These are phyloP conservation scores for Sebastes goodei DNA, from an alignment of 2,797 vertebrate genomes.

Conservation along the genomic window DNA sequence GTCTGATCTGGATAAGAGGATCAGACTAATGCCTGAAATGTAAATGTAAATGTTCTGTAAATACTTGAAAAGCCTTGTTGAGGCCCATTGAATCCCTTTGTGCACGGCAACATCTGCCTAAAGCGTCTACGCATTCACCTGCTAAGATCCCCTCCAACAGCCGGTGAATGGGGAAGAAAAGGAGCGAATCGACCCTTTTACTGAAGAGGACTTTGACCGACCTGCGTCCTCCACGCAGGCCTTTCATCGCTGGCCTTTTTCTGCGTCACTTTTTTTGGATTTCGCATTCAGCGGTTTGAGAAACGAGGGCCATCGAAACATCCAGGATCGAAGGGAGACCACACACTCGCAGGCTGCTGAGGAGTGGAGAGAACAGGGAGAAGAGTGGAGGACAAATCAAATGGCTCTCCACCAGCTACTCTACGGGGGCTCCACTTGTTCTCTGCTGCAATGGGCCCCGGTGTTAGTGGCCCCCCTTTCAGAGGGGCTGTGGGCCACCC, in stretches of 20 bases:
- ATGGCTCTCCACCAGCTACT: conserved; percentile 78
- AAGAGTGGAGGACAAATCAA: conserved; percentile 63
- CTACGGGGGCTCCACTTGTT: conserved; percentile 71
- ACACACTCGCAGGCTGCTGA: conserved; percentile 66
- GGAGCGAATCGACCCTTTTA: not conserved
- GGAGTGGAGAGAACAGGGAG: conserved; percentile 24
- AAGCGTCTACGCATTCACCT: conserved; percentile 51
- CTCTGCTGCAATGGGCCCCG: not conserved
- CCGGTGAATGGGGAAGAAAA: conserved; percentile 28
- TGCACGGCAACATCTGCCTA: conserved; percentile 56
- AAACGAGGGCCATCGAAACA: conserved; percentile 57
- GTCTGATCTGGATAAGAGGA: conserved; percentile 68
- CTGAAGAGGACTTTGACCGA: conserved; percentile 32
- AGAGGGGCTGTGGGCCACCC: conserved; percentile 63
- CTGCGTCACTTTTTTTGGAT: conserved; percentile 21
- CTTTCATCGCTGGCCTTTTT: conserved; percentile 60
- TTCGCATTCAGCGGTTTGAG: conserved; percentile 47
- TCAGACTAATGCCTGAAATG: conserved; percentile 62
- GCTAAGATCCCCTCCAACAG: conserved; percentile 20
- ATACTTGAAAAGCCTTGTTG: conserved; percentile 51
- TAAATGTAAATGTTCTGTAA: conserved; percentile 71
- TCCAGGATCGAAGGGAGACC: conserved; percentile 60
- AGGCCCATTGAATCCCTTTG: conserved; percentile 50
- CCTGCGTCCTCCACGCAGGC: conserved; percentile 28
- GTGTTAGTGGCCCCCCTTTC: conserved; percentile 16